These are phyloP conservation scores for Synanthedon formicaeformis DNA, from an alignment of 2,888 invertebrate species.

Conservation along the genomic window DNA sequence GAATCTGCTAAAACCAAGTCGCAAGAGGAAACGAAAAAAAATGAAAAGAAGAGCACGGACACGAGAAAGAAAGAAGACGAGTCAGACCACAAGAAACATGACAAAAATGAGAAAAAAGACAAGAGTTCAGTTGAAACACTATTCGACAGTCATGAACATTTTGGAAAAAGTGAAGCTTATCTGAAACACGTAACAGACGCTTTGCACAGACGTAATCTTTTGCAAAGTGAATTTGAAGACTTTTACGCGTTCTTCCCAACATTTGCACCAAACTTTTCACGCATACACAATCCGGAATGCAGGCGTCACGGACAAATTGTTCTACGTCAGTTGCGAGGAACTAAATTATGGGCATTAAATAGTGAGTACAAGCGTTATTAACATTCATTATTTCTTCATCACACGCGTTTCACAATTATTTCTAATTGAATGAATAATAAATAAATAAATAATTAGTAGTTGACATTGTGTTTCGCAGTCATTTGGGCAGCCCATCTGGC, in stretches of 20 bases:
- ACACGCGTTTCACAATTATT: not conserved
- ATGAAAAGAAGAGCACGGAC: conserved; percentile 2
- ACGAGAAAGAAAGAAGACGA: conserved; percentile 8
- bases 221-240: conserved; percentile 71
- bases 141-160: conserved; percentile 21
- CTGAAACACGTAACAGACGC: conserved; percentile 48
- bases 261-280: conserved; percentile 76
- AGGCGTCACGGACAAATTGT: conserved; percentile 77
- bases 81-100: conserved; percentile 5
- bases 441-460: too few relatives aligned
- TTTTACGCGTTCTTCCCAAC: conserved; percentile 75
- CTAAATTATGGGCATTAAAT: conserved; percentile 79
- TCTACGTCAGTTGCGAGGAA: conserved; percentile 74
- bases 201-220: conserved; percentile 48
- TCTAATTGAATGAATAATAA: too few relatives aligned
- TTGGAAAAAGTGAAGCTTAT: conserved; percentile 23
- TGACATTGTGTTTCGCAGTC: too few relatives aligned
- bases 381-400: conserved; percentile 2
- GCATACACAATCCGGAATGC: conserved; percentile 74
- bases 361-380: conserved; percentile 71
- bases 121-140: conserved; percentile 20
- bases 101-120: conserved; percentile 18
- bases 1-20: conserved; percentile 9
- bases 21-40: conserved; percentile 8
- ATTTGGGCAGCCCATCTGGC: too few relatives aligned